phyloP scores from a whole-genome alignment of 2,797 vertebrate genomes.

The Sebastes taczanowskii region DNA sequence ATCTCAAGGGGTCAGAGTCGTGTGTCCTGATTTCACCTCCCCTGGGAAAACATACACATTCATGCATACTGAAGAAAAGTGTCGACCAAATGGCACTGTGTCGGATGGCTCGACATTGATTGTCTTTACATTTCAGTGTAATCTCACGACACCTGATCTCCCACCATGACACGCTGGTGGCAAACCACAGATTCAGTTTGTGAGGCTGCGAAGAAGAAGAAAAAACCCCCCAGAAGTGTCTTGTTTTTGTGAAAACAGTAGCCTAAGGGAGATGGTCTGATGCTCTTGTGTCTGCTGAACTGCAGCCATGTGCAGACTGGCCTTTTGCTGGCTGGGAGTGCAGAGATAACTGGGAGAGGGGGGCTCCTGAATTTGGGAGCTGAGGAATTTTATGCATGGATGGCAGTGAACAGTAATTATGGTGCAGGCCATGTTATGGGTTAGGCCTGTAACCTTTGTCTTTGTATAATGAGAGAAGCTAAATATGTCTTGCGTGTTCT shows the following conservation, averaged over 20 bases:
- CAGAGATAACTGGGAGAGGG: slow-evolving; percentile 40
- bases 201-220: slow-evolving; percentile 9
- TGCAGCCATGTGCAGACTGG: slow-evolving; percentile 51
- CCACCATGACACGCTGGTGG: not conserved
- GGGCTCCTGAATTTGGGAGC: slow-evolving; percentile 66
- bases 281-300: slow-evolving; percentile 44
- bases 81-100: slow-evolving; percentile 58
- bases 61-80: not conserved
- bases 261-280: slow-evolving; percentile 48
- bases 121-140: slow-evolving; percentile 55
- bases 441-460: slow-evolving; percentile 68
- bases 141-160: slow-evolving; percentile 48
- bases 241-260: slow-evolving; percentile 69
- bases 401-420: slow-evolving; percentile 80
- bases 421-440: slow-evolving; percentile 63
- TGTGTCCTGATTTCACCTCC: not conserved
- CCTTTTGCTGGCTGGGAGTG: slow-evolving; percentile 52
- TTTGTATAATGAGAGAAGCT: slow-evolving; percentile 63
- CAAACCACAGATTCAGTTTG: slow-evolving; percentile 19
- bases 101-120: slow-evolving; percentile 38
- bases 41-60: not conserved
- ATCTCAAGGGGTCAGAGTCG: not conserved
- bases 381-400: slow-evolving; percentile 81
- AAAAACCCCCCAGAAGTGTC: slow-evolving; percentile 5
- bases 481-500: slow-evolving; percentile 49